A percentile compares a stretch with the other conserved stretches of the same genome.
Conservation (phyloP, 2,113 vertebrate species). For the Camelus dromedarius region DNA sequence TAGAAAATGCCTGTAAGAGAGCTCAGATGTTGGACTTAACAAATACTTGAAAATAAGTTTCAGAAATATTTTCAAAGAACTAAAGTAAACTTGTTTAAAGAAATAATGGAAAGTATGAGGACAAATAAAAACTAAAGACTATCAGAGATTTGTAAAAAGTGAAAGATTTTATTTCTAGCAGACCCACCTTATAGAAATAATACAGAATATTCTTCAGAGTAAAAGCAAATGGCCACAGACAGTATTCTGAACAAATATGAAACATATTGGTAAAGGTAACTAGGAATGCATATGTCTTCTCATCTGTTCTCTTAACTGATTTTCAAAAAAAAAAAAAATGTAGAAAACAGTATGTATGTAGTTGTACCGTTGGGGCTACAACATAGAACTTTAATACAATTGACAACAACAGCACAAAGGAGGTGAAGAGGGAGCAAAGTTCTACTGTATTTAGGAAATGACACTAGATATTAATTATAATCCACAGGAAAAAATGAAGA, state of each 20-base stretch:
- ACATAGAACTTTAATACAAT: neutral
- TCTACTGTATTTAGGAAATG: neutral
- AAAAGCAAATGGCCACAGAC: neutral
- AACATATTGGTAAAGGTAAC: neutral
- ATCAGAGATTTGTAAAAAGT: neutral
- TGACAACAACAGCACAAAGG: neutral
- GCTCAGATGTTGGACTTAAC: neutral
- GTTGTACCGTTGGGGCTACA: neutral
- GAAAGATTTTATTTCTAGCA: neutral
- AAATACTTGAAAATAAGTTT: neutral
- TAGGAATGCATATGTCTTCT: neutral
- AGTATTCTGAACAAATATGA: neutral
- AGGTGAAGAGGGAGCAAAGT: neutral
- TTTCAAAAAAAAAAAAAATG: neutral
- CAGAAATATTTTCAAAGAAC: neutral
- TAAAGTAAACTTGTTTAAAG: neutral
- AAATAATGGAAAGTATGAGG: neutral
- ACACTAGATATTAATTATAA: neutral
- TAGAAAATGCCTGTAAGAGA: neutral
- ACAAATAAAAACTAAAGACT: neutral
- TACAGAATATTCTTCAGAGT: neutral
- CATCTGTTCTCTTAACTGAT: neutral
- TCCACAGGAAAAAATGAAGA: neutral
- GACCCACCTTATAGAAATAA: neutral
- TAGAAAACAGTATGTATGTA: neutral